phyloP scores from a whole-genome alignment of 2,888 invertebrate genomes.

The Cephalotes varians region DNA sequence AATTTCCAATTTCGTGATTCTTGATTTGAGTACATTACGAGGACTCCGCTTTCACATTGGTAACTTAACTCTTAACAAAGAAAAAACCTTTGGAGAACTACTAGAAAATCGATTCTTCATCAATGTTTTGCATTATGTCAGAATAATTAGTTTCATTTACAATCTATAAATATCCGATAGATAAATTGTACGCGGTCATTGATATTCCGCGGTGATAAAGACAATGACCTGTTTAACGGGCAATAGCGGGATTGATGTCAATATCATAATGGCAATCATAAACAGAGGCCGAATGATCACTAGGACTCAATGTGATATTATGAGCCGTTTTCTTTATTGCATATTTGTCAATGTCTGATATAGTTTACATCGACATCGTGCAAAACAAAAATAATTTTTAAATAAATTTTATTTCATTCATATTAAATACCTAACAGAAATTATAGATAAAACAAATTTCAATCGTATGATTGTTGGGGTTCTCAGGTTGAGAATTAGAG shows the following conservation, averaged over 20 bases:
- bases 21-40: background rate
- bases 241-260: slow-evolving; percentile 71
- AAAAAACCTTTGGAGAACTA: slow-evolving; percentile 44
- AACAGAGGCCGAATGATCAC: slow-evolving; percentile 49
- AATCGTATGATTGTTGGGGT: background rate
- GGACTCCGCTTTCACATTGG: slow-evolving; percentile 68
- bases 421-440: background rate
- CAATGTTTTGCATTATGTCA: slow-evolving; percentile 22
- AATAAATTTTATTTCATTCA: background rate
- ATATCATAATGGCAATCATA: slow-evolving; percentile 51
- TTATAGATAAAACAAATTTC: background rate
- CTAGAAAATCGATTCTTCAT: slow-evolving; percentile 18
- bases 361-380: background rate
- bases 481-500: background rate
- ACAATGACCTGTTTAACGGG: slow-evolving; percentile 75
- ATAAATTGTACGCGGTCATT: slow-evolving; percentile 53
- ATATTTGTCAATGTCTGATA: background rate
- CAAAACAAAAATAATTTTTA: background rate
- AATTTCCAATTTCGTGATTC: background rate
- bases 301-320: slow-evolving; percentile 21
- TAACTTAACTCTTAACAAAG: slow-evolving; percentile 53
- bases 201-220: slow-evolving; percentile 69
- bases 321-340: background rate
- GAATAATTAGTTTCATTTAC: slow-evolving; percentile 56
- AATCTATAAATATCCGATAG: background rate